phyloP scores from a whole-genome alignment of 1,140 invertebrate genomes.

The Coelopa frigida region DNA sequence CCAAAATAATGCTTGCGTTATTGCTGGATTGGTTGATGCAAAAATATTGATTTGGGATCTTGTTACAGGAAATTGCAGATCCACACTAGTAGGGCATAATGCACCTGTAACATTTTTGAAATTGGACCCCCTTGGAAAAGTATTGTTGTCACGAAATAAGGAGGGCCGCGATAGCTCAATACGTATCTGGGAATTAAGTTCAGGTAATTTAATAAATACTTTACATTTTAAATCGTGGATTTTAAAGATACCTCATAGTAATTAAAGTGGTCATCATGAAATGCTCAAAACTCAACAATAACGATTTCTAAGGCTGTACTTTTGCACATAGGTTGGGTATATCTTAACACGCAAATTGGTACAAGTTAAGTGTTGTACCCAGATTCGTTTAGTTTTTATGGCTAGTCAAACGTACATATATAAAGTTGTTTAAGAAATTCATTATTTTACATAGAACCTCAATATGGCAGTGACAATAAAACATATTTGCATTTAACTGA shows the following conservation, averaged over 20 bases:
- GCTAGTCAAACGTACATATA: no score
- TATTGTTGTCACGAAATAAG: slow-evolving; percentile 65
- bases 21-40: slow-evolving; percentile 73
- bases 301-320: neutral
- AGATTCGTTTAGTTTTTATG: no score
- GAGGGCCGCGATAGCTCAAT: slow-evolving; percentile 63
- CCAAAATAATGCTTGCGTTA: slow-evolving; percentile 69
- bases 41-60: slow-evolving; percentile 80
- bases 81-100: slow-evolving; percentile 63
- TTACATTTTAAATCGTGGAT: neutral
- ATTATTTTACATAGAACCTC: no score
- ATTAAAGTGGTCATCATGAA: neutral
- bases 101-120: slow-evolving; percentile 64
- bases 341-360: no score
- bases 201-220: slow-evolving; percentile 50
- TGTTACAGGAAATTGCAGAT: slow-evolving; percentile 60
- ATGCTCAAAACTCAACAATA: neutral
- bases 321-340: neutral
- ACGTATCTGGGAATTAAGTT: slow-evolving; percentile 68
- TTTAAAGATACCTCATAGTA: neutral
- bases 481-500: no score
- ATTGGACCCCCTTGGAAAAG: slow-evolving; percentile 60
- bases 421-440: no score
- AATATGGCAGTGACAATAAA: no score
- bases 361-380: no score